Percentiles rank a stretch among this genome's conserved stretches.
Evolutionary conservation across 2,888 invertebrate genomes (phyloP).

Genomic region (Rugalucina vietnamica): DNA sequence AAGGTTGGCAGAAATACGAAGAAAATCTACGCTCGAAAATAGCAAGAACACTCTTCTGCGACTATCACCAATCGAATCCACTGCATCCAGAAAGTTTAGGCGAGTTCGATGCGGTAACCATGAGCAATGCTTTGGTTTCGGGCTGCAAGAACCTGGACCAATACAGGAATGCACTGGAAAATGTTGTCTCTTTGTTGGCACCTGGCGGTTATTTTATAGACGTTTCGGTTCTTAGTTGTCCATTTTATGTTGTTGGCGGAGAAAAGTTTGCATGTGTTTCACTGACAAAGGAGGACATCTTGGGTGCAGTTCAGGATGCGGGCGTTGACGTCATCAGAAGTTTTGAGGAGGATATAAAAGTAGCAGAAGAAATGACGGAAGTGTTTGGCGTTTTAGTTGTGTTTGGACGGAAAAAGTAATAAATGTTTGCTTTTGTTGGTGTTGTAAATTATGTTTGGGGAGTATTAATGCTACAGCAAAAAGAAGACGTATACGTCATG

Average conservation of each 20-base stretch:
- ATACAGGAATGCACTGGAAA: not conserved
- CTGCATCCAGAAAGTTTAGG: not conserved
- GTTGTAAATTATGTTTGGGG: too few species aligned
- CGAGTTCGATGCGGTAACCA: not conserved
- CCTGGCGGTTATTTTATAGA: not conserved
- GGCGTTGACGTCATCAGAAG: too few species aligned
- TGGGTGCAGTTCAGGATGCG: not conserved
- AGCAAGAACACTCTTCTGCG: not conserved
- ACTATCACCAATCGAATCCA: not conserved
- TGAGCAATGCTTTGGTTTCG: not conserved
- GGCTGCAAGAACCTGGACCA: not conserved
- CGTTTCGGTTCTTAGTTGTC: not conserved
- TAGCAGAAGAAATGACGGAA: not conserved
- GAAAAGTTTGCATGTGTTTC: not conserved
- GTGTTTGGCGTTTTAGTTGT: not conserved
- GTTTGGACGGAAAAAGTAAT: too few species aligned
- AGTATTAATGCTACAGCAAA: too few species aligned
- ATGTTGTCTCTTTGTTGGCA: not conserved
- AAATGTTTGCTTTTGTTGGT: too few species aligned
- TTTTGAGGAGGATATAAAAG: not conserved
- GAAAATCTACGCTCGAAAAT: not conserved
- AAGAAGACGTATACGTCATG: too few species aligned
- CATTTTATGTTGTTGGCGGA: not conserved
- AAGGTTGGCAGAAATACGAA: not conserved
- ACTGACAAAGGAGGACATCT: not conserved